These are phyloP conservation scores for Promerops cafer DNA, from an alignment of 2,113 vertebrate species.

Conservation along the genomic window DNA sequence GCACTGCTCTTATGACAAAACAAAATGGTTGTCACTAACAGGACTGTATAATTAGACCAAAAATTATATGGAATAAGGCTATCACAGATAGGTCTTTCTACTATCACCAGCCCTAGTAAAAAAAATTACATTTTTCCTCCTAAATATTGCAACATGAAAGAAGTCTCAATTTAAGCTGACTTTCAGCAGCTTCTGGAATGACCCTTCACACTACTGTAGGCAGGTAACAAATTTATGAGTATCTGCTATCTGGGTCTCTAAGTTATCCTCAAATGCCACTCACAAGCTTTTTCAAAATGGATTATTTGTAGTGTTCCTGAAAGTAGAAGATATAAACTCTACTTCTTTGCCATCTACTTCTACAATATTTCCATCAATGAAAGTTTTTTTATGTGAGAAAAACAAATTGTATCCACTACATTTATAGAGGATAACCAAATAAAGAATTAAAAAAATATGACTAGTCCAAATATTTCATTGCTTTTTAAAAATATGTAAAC, in stretches of 20 bases:
- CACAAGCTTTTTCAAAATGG: neutral
- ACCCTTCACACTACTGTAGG: neutral
- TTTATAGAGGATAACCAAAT: neutral
- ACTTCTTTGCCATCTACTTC: neutral
- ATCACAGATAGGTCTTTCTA: neutral
- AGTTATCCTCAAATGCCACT: neutral
- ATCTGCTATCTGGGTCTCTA: neutral
- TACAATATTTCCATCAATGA: neutral
- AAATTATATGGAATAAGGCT: neutral
- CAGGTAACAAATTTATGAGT: neutral
- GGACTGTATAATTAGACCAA: neutral
- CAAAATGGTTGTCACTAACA: neutral
- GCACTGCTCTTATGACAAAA: neutral
- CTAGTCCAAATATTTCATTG: neutral
- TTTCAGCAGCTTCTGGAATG: neutral
- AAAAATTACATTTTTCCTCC: neutral
- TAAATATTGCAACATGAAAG: neutral
- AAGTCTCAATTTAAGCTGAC: neutral
- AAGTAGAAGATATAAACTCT: neutral
- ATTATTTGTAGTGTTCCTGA: neutral
- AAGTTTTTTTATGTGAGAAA: neutral
- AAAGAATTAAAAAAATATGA: neutral
- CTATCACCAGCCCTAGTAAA: neutral
- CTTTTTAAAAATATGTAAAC: accelerated
- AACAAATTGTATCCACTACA: neutral